Evolutionary conservation across 2,113 vertebrate species (phyloP).

Genomic region (Myanophis thanlyinensis): DNA sequence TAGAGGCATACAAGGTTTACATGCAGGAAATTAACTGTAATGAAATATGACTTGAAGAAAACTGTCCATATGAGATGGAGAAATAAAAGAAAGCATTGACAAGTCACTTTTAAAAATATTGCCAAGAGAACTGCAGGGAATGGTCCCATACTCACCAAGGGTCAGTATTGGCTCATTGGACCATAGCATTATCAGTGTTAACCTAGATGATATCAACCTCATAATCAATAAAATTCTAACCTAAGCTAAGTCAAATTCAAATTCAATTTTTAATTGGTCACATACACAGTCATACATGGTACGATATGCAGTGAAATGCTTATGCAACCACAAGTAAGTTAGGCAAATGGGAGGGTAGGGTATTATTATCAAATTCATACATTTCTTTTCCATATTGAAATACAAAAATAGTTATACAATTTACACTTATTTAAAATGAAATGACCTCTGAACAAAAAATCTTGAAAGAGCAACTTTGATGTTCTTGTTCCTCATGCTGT

Average conservation of each 20-base stretch:
- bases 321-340: too few relatives aligned
- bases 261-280: too few relatives aligned
- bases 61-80: neutral
- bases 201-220: neutral
- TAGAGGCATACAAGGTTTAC: neutral
- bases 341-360: too few relatives aligned
- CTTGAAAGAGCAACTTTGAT: neutral
- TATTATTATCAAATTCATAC: neutral
- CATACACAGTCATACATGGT: too few relatives aligned
- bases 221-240: neutral
- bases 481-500: neutral
- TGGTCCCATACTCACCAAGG: neutral
- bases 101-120: neutral
- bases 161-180: neutral
- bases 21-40: neutral
- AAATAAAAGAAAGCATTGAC: neutral
- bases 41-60: neutral
- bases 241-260: too few relatives aligned
- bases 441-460: neutral
- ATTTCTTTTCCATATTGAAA: neutral
- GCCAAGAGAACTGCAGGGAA: neutral
- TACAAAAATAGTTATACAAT: neutral
- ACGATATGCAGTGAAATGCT: too few relatives aligned
- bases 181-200: neutral
- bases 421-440: neutral